Base-by-base conservation (phyloP, 2,888 invertebrate species). In the Rotaria magnacalcarata region DNA sequence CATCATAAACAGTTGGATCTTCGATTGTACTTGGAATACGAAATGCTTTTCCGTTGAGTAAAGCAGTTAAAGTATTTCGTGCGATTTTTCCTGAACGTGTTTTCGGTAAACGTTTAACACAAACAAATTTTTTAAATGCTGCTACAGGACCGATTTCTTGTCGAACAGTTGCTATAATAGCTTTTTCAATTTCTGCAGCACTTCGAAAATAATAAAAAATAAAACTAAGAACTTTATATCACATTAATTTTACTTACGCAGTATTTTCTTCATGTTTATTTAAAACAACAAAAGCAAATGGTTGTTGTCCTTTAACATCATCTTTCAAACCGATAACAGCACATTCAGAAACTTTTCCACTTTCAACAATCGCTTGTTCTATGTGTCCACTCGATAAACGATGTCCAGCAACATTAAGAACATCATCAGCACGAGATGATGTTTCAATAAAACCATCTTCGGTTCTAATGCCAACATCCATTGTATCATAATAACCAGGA, bases 391-490 rank as follows among this genome's bases (percentile, higher is more conserved):
- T 96, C 0, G 96, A 96, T 75, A 97, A 92, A 85, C 96, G 92
- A 90, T 96, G 96, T 0, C 96, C 97, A 0, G 97, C 95, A 1
- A 97, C 96, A 90, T 97, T 97, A 89, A 97, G 96, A 87, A 96
- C 95, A 91, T 97, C 97, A 91, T 97, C 97, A 87, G 95, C 96
- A 56, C 97, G 93, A 0, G 96, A 95, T 85, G 96, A 95, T 24
- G 97, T 95, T 91, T 94, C 95, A 3, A 97, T 93, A 86, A 95
- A 95, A 0, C 96, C 96, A 88, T 94, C 93, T 86, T 94, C 93
- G 89, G 96, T 95, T 87, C 94, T 93, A 91, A 94, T 95, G 0
- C 96, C 97, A 0, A 96, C 96, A 90, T 97, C 97, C 95, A 96
- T 96, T 0, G 96, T 96, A 89, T 96, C 96, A 90, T 97, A 96